A percentile compares a stretch with the other conserved stretches of the same genome.
Evolutionary conservation across 2,113 vertebrate species (phyloP).

Genomic region (Elachura formosa): DNA sequence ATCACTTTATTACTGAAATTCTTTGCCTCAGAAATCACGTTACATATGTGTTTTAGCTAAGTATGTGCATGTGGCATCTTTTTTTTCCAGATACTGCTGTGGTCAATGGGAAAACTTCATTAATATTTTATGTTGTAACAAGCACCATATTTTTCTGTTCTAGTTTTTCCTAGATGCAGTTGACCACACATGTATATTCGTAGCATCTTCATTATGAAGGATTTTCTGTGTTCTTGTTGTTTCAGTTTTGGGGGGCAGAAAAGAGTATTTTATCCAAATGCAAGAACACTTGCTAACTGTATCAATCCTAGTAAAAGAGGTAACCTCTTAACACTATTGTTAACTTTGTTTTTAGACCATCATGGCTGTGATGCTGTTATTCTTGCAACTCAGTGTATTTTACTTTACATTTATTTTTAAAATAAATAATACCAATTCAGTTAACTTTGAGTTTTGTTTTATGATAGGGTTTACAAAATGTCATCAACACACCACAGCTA

Average conservation of each 20-base stretch:
- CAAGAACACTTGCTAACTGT: not conserved
- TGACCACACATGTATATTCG: not conserved
- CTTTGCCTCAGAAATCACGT: not conserved
- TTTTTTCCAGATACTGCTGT: not conserved
- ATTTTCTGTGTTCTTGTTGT: not conserved
- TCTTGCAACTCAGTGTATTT: not conserved
- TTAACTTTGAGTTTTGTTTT: not conserved
- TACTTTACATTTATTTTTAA: not conserved
- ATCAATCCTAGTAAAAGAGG: not conserved
- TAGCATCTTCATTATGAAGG: not conserved
- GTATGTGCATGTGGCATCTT: not conserved
- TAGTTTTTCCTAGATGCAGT: not conserved
- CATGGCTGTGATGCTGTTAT: not conserved
- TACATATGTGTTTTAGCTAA: not conserved
- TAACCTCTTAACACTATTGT: accelerated
- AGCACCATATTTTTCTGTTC: not conserved
- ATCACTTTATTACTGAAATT: not conserved
- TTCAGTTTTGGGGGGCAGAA: accelerated
- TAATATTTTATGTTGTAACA: not conserved
- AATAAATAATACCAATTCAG: not conserved
- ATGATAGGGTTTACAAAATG: not conserved
- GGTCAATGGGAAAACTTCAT: not conserved
- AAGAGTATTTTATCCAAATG: not conserved
- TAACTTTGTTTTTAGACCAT: not conserved
- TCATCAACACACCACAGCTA: not conserved